These are phyloP conservation scores for Tragelaphus imberbis DNA, from an alignment of 2,113 vertebrate genomes.

Conservation along the genomic window DNA sequence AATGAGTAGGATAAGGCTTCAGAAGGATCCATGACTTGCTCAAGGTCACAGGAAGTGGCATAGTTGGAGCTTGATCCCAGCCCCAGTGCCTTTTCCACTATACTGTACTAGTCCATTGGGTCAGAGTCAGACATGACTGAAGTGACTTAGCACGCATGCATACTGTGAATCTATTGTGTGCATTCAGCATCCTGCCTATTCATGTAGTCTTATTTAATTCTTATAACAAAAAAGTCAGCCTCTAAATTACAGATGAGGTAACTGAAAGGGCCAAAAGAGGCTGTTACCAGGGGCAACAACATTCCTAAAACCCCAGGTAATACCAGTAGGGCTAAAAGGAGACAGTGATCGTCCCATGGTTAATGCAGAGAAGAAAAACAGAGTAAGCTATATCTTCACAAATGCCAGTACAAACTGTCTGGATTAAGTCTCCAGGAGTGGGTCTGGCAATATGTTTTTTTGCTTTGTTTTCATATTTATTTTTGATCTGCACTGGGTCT, in stretches of 20 bases:
- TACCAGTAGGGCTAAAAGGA: not conserved
- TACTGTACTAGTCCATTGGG: not conserved
- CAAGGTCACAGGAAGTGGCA: not conserved
- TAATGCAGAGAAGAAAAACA: not conserved
- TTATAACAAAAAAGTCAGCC: not conserved
- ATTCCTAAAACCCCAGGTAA: not conserved
- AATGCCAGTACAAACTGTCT: not conserved
- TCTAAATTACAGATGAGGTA: not conserved
- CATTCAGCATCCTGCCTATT: not conserved
- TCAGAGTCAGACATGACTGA: not conserved
- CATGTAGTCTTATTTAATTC: not conserved
- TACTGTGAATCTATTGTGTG: not conserved
- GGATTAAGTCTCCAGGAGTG: not conserved
- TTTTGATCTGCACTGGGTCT: not conserved
- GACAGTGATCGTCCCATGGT: not conserved
- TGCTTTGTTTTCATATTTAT: not conserved
- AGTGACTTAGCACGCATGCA: not conserved
- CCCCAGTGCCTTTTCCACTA: not conserved
- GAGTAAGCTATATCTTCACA: not conserved
- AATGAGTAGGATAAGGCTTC: not conserved
- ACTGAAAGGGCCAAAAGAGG: not conserved
- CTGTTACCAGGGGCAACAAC: not conserved
- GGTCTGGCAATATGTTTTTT: not conserved
- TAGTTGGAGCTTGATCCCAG: not conserved
- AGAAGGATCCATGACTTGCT: not conserved